Percentiles rank a stretch among this genome's conserved stretches.
phyloP scores from a whole-genome alignment of 2,113 vertebrate species.

The Macquaria ambigua region DNA sequence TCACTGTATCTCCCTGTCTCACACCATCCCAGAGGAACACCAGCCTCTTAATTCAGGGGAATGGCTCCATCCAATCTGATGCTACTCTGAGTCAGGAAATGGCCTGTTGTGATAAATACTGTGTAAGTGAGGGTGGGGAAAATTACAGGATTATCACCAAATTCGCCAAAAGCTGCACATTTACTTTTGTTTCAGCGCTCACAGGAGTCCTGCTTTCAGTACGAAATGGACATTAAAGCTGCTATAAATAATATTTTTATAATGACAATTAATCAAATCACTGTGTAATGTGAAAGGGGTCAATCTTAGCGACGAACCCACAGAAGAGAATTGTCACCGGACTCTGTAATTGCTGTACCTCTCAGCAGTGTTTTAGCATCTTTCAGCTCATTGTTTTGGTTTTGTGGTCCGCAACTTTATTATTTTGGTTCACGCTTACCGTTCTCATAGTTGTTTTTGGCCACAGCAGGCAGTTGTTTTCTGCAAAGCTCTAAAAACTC shows the following conservation, averaged over 20 bases:
- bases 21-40: slow-evolving; percentile 53
- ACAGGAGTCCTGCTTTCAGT: not conserved
- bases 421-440: not conserved
- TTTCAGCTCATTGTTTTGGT: not conserved
- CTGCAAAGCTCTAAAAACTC: not conserved
- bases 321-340: not conserved
- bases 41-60: slow-evolving; percentile 63
- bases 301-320: not conserved
- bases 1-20: slow-evolving; percentile 41
- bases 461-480: not conserved
- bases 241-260: slow-evolving; percentile 2
- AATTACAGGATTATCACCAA: slow-evolving; percentile 52
- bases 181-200: slow-evolving; percentile 14
- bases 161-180: slow-evolving; percentile 54
- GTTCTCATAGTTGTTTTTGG: not conserved
- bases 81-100: slow-evolving; percentile 76
- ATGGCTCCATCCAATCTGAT: slow-evolving; percentile 74
- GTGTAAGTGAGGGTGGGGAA: slow-evolving; percentile 54
- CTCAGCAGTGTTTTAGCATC: not conserved
- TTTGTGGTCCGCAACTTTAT: too few species aligned
- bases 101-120: slow-evolving; percentile 63
- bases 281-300: not conserved
- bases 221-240: not conserved
- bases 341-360: too few species aligned
- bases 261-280: not conserved